Percentiles rank a stretch among this genome's conserved stretches.
These are phyloP conservation scores for Myzus persicae DNA, from an alignment of 1,140 invertebrate species.

Conservation along the genomic window DNA sequence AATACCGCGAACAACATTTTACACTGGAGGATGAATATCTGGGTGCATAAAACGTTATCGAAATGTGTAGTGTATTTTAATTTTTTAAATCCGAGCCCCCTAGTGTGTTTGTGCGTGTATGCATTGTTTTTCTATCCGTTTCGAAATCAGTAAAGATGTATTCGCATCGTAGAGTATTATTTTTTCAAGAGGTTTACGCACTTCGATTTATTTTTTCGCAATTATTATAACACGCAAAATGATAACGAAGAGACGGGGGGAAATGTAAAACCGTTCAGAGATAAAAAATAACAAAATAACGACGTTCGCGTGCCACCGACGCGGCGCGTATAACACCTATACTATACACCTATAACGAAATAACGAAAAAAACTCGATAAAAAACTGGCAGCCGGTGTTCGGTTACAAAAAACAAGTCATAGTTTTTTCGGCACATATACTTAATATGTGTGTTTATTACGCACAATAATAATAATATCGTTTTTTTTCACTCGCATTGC, in stretches of 20 bases:
- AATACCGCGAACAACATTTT: too few species aligned
- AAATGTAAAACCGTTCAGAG: neutral
- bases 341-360: neutral
- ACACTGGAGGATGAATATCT: neutral
- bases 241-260: neutral
- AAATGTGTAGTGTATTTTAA: neutral
- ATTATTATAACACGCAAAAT: neutral
- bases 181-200: neutral
- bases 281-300: conserved; percentile 16
- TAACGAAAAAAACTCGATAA: conserved; percentile 12
- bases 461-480: conserved; percentile 4
- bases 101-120: neutral
- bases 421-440: conserved; percentile 5
- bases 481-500: neutral
- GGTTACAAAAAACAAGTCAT: neutral
- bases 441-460: neutral
- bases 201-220: neutral
- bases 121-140: neutral
- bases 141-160: neutral
- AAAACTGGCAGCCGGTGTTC: neutral
- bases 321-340: neutral
- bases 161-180: neutral
- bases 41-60: neutral
- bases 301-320: neutral
- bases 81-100: neutral